Percentiles rank a stretch among this genome's conserved stretches.
These are phyloP conservation scores for Julus scandinavius DNA, from an alignment of 2,888 invertebrate genomes.

Conservation along the genomic window DNA sequence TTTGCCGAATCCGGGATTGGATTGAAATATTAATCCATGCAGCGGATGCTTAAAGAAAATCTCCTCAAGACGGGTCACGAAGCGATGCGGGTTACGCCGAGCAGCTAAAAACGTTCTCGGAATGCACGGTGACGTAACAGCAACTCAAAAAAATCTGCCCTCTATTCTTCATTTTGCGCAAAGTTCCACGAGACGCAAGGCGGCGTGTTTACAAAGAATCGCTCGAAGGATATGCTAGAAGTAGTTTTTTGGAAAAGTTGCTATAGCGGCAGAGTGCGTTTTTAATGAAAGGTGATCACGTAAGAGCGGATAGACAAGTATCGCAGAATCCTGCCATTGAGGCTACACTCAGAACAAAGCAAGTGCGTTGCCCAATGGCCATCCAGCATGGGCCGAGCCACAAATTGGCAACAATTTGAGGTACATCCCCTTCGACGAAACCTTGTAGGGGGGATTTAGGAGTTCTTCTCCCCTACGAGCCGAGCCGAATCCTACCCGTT, in stretches of 20 bases:
- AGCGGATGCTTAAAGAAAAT: slow-evolving; percentile 33
- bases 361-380: slow-evolving; percentile 51
- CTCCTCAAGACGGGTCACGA: slow-evolving; percentile 49
- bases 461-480: neutral
- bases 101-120: slow-evolving; percentile 50
- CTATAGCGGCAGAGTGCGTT: slow-evolving; percentile 31
- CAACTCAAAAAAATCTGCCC: slow-evolving; percentile 49
- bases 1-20: slow-evolving; percentile 48
- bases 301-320: slow-evolving; percentile 43
- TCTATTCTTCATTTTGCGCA: slow-evolving; percentile 45
- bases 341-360: slow-evolving; percentile 44
- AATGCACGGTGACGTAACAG: slow-evolving; percentile 46
- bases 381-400: slow-evolving; percentile 51
- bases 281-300: slow-evolving; percentile 46
- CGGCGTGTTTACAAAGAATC: slow-evolving; percentile 35
- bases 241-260: slow-evolving; percentile 44
- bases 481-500: neutral
- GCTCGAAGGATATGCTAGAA: slow-evolving; percentile 37
- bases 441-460: slow-evolving; percentile 18
- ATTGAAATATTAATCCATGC: slow-evolving; percentile 50
- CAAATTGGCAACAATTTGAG: slow-evolving; percentile 52
- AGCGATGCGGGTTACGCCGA: slow-evolving; percentile 51
- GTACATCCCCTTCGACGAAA: slow-evolving; percentile 9
- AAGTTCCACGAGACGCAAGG: slow-evolving; percentile 33
- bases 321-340: slow-evolving; percentile 46